Percentiles rank a stretch among this genome's conserved stretches.
phyloP scores from a whole-genome alignment of 2,113 vertebrate genomes.

The Bothrops jararaca region DNA sequence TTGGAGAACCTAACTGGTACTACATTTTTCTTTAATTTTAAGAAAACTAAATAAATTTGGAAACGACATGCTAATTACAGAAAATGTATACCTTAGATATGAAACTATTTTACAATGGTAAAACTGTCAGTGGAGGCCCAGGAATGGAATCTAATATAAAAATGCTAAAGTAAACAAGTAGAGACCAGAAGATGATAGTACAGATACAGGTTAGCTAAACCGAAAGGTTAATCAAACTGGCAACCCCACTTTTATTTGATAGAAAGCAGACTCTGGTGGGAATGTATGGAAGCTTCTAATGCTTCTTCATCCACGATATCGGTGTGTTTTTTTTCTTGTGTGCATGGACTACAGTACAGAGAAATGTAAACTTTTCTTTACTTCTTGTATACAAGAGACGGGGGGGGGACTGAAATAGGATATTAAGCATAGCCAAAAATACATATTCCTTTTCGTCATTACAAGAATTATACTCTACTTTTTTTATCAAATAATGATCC shows the following conservation, averaged over 20 bases:
- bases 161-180: constrained; percentile 15
- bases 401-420: not conserved
- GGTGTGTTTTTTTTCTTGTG: not conserved
- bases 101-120: not conserved
- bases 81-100: not conserved
- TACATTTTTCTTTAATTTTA: not conserved
- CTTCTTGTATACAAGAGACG: not conserved
- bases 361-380: constrained; percentile 5
- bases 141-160: constrained; percentile 13
- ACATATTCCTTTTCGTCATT: not conserved
- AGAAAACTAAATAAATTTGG: not conserved
- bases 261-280: not conserved
- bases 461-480: not conserved
- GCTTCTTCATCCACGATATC: not conserved
- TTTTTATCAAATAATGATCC: not conserved
- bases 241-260: constrained; percentile 23
- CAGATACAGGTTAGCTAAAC: constrained; percentile 7
- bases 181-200: not conserved
- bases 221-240: constrained; percentile 25
- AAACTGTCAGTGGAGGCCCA: not conserved
- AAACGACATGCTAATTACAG: not conserved
- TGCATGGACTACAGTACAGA: not conserved
- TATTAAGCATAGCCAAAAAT: not conserved
- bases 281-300: not conserved
- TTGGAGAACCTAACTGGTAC: not conserved